These are phyloP conservation scores for Platyura marginata DNA, from an alignment of 1,140 invertebrate species.

Conservation along the genomic window DNA sequence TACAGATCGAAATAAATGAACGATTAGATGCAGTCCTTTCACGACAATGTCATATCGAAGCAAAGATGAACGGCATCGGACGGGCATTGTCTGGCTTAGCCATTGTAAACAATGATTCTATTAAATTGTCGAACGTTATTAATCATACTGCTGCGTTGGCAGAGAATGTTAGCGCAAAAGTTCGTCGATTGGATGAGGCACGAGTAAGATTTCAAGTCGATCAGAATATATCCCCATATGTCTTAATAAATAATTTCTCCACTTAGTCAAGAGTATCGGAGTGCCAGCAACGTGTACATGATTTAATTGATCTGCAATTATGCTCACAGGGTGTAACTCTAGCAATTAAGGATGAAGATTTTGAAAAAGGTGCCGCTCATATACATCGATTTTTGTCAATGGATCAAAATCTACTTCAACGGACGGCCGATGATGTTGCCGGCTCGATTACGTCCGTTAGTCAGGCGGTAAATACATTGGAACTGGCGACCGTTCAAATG, in stretches of 20 bases:
- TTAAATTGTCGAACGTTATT: conserved; percentile 65
- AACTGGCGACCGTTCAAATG: conserved; percentile 53
- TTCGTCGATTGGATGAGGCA: conserved; percentile 80
- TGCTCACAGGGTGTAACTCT: conserved; percentile 90
- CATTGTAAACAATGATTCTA: conserved; percentile 42
- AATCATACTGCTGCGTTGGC: conserved; percentile 75
- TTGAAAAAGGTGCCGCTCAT: conserved; percentile 85
- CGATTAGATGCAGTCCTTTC: conserved; percentile 30
- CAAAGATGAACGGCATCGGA: conserved; percentile 31
- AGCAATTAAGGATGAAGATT: conserved; percentile 79
- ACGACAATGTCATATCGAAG: conserved; percentile 33
- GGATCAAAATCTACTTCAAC: conserved; percentile 74
- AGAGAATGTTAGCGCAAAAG: conserved; percentile 90
- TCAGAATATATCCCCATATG: too few relatives aligned
- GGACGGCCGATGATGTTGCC: conserved; percentile 56
- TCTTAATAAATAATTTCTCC: conserved; percentile 1
- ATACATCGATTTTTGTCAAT: conserved; percentile 89
- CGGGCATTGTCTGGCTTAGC: conserved; percentile 35
- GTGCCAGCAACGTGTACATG: conserved; percentile 87
- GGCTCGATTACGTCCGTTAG: conserved; percentile 24
- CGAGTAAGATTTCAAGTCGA: conserved; percentile 69
- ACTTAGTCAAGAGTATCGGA: conserved; percentile 75
- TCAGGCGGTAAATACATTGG: conserved; percentile 53
- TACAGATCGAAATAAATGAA: conserved; percentile 27
- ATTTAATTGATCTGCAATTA: conserved; percentile 86